Percentiles rank a stretch among this genome's conserved stretches.
Evolutionary conservation across 2,888 invertebrate species (phyloP).

Genomic region (Hemistola chrysoprasaria): DNA sequence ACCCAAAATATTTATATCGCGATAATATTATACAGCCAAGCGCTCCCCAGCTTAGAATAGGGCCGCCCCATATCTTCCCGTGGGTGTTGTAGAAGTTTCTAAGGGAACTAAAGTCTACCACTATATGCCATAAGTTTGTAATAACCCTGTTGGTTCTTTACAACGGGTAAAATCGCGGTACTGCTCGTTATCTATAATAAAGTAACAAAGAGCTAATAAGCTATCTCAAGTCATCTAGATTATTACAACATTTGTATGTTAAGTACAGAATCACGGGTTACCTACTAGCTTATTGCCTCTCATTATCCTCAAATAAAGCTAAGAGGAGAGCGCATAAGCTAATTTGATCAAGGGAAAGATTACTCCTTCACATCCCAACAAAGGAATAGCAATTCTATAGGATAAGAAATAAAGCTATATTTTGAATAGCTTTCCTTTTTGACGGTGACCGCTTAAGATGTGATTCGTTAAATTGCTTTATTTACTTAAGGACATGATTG

Average conservation of each 20-base stretch:
- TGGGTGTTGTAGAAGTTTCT: no score
- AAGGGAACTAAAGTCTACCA: no score
- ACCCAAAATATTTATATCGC: no score
- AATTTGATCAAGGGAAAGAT: constrained; percentile 66
- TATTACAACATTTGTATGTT: constrained; percentile 43
- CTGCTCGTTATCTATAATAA: no score
- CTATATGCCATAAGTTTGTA: no score
- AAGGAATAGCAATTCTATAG: background rate
- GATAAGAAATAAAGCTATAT: background rate
- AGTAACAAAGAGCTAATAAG: no score
- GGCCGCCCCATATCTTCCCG: no score
- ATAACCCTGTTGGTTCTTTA: no score
- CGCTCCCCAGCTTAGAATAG: no score
- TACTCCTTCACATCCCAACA: constrained; percentile 31
- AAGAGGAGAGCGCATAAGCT: constrained; percentile 52
- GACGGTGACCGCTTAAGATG: constrained; percentile 54
- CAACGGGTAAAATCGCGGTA: no score
- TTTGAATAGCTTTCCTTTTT: constrained; percentile 6
- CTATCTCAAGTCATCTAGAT: constrained; percentile 12
- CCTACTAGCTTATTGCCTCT: constrained; percentile 55
- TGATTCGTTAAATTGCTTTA: constrained; percentile 64
- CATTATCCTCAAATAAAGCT: constrained; percentile 64
- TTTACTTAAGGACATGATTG: constrained; percentile 50
- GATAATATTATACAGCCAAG: no score
- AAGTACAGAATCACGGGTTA: constrained; percentile 42